Conservation (phyloP, 1,140 invertebrate genomes). For the Drosophila kepulauana region DNA sequence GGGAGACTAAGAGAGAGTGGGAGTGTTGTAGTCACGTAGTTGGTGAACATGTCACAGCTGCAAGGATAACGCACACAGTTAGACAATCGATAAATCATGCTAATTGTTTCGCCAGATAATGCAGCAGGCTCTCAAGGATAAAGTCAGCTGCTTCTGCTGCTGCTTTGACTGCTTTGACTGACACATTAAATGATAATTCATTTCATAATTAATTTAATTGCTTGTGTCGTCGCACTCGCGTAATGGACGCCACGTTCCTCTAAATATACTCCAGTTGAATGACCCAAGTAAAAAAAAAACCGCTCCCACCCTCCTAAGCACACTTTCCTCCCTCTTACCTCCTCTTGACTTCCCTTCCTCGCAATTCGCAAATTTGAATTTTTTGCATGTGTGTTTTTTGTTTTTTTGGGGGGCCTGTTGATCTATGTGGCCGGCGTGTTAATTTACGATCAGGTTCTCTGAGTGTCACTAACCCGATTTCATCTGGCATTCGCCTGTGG, state of each 20-base stretch:
- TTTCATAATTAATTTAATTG: constrained; percentile 40
- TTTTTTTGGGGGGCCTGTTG: constrained; percentile 12
- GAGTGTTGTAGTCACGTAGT: constrained; percentile 59
- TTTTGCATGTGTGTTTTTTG: neutral
- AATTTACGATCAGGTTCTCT: constrained; percentile 43
- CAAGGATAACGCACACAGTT: constrained; percentile 15
- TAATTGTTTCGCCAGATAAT: constrained; percentile 63
- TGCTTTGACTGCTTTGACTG: too few species aligned
- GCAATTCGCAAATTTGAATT: neutral
- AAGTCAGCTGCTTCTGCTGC: neutral
- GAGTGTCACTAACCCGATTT: constrained; percentile 29
- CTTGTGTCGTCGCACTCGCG: constrained; percentile 8
- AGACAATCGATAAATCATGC: constrained; percentile 73
- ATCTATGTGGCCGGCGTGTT: constrained; percentile 38
- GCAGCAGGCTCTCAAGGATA: constrained; percentile 16
- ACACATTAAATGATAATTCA: constrained; percentile 18
- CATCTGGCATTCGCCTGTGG: neutral
- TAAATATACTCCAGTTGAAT: constrained; percentile 24
- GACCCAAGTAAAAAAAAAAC: neutral
- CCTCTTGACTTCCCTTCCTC: neutral
- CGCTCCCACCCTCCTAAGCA: too few species aligned
- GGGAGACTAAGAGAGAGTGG: too few species aligned
- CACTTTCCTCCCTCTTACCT: neutral
- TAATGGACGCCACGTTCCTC: constrained; percentile 31
- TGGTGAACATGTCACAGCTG: constrained; percentile 63